Conservation (phyloP, 2,113 vertebrate genomes). For the Bufo bufo region DNA sequence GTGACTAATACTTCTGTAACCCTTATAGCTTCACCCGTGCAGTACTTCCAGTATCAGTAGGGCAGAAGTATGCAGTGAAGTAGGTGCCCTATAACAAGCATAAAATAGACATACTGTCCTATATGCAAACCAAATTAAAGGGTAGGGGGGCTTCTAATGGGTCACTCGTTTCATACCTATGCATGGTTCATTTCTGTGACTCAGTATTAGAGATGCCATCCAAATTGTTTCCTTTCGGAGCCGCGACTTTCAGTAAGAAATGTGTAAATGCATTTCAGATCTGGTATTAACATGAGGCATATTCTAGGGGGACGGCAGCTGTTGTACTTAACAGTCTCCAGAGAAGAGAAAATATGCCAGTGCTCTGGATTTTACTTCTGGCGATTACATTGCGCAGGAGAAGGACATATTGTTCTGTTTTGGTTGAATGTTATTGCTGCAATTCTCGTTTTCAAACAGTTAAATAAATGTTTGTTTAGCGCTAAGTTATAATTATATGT, state of each 20-base stretch:
- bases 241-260: not conserved
- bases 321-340: conserved; percentile 34
- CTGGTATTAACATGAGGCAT: conserved; percentile 42
- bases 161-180: too few relatives aligned
- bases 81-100: not conserved
- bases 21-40: not conserved
- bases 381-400: not conserved
- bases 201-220: not conserved
- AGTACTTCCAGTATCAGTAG: not conserved
- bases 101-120: not conserved
- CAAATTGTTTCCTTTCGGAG: not conserved
- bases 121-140: not conserved
- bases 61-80: not conserved
- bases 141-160: not conserved
- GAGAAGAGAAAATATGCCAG: conserved; percentile 34
- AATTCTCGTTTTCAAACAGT: not conserved
- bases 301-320: conserved; percentile 52
- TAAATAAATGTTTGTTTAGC: conserved; percentile 12
- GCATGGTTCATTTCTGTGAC: not conserved
- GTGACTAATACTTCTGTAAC: not conserved
- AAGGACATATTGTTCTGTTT: conserved; percentile 18
- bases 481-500: not conserved
- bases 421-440: not conserved
- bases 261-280: conserved; percentile 30
- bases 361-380: conserved; percentile 44